Conservation (phyloP, 2,888 invertebrate genomes). For the Cerastis leucographa region DNA sequence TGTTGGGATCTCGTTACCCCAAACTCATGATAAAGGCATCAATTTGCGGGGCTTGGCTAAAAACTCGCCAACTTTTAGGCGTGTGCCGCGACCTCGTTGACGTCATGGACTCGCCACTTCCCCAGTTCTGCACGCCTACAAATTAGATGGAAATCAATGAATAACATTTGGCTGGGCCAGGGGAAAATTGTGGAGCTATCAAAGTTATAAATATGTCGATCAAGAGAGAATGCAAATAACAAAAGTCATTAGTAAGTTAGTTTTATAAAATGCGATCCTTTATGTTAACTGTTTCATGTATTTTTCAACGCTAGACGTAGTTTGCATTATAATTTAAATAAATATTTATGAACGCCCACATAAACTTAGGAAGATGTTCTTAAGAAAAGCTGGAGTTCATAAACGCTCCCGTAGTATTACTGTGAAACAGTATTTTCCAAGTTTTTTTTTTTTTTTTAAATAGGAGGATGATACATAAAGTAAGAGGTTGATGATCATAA, state of each 20-base stretch:
- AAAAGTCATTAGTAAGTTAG: background rate
- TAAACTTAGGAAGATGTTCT: background rate
- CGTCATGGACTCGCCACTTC: conserved; percentile 24
- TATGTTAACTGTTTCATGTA: background rate
- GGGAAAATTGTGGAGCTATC: background rate
- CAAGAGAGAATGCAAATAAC: background rate
- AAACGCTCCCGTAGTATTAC: conserved; percentile 6
- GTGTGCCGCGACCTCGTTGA: conserved; percentile 33
- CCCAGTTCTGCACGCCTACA: conserved; percentile 20
- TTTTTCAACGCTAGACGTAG: background rate
- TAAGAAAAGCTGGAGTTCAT: background rate
- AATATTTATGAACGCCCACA: conserved; percentile 9
- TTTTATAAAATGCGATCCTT: background rate
- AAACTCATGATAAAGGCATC: conserved; percentile 74
- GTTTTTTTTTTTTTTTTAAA: background rate
- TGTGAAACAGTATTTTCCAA: background rate
- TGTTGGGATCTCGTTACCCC: conserved; percentile 66
- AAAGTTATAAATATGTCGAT: conserved; percentile 10
- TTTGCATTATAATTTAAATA: conserved; percentile 12
- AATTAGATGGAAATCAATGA: conserved; percentile 44
- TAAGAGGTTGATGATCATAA: background rate
- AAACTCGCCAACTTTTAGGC: conserved; percentile 53
- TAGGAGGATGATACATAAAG: background rate
- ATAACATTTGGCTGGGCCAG: conserved; percentile 35
- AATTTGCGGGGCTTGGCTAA: conserved; percentile 57